phyloP scores from a whole-genome alignment of 2,113 vertebrate species.

The Odocoileus virginianus region DNA sequence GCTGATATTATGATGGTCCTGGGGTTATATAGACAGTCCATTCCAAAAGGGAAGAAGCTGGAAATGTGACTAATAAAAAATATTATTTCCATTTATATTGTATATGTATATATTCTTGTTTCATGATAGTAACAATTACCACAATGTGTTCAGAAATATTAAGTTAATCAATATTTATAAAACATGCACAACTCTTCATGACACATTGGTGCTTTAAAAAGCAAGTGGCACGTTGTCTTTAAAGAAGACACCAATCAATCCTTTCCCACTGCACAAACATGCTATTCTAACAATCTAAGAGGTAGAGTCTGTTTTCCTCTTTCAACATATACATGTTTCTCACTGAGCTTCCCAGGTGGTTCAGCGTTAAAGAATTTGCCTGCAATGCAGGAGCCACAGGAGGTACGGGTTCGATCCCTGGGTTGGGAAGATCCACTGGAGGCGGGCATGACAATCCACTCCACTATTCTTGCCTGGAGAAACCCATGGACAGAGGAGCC shows the following conservation, averaged over 20 bases:
- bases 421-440: not conserved
- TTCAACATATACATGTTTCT: too few relatives aligned
- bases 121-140: not conserved
- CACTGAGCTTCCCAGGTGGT: not conserved
- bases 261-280: not conserved
- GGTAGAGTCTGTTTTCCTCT: not conserved
- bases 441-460: not conserved
- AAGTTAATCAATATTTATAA: not conserved
- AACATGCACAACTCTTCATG: not conserved
- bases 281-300: not conserved
- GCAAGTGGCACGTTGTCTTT: not conserved
- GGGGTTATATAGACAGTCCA: not conserved
- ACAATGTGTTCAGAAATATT: not conserved
- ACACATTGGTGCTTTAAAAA: not conserved
- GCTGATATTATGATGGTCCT: not conserved
- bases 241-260: not conserved
- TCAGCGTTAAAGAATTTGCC: not conserved
- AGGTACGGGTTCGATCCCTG: fast-evolving
- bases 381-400: not conserved
- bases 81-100: not conserved
- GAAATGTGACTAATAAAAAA: not conserved
- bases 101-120: not conserved
- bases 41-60: not conserved
- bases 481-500: not conserved
- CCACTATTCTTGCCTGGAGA: not conserved